Evolutionary conservation across 2,888 invertebrate genomes (phyloP), one percentile per base, ranked within the genome.

Genomic region (Drosophila anceps): DNA sequence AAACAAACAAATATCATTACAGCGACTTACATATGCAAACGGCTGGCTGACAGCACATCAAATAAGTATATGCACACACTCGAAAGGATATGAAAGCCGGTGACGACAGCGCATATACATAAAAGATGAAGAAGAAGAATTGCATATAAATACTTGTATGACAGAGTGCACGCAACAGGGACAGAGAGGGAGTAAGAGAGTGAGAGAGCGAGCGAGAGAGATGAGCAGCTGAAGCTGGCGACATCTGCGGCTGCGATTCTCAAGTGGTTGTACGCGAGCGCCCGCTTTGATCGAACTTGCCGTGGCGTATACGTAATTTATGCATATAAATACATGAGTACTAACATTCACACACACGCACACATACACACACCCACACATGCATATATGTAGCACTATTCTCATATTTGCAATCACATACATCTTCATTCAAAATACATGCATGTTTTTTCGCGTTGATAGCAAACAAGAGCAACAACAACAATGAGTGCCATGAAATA

Each of bases 51-150:
- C 88, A 82, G 69, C 77, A 84, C 65, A 87, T 58, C 57, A 65
- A 73, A 73, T 72, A 84, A 78, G 70, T 68, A 69, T 83, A 77
- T 88, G 81, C 75, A 79, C 75, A 85, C 75, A 85, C 81, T 88
- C 73, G 72, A 81, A 86, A 76, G 88, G 84, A 85, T 86, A 86
- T 88, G 86, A 86, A 83, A 88, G 84, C 60, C 84, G 69, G 77
- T 64, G 81, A 81, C 72, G 85, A 88, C 84, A 85, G 73, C 77
- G 84, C 70, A 75, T 77, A 88, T 85, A 88, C 86, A 85, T 85
- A 85, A 85, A 88, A 88, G 79, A 85, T 85, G 84, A 88, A 83
- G 81, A 88, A 85, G 79, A 83, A 71, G 86, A 88, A 88, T 85
- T 88, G 84, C 84, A 85, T 88, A 88, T 85, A 85, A 85, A 88